These are phyloP conservation scores for Alectura lathami DNA, from an alignment of 2,113 vertebrate genomes.

Conservation along the genomic window DNA sequence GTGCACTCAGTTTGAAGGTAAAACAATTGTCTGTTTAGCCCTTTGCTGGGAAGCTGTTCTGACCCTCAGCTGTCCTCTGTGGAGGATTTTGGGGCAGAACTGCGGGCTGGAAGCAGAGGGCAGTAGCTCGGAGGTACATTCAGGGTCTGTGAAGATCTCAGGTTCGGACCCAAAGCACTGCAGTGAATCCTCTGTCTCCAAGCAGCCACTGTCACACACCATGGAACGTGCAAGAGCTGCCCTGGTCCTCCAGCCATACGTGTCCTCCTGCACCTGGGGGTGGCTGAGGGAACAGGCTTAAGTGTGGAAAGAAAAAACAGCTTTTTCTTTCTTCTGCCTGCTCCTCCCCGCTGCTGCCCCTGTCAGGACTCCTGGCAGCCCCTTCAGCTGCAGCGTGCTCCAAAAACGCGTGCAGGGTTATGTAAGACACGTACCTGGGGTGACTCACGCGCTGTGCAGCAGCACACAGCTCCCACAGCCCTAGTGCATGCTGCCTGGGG, in stretches of 20 bases:
- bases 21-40: neutral
- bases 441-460: constrained; percentile 50
- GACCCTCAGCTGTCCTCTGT: neutral
- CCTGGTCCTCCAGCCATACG: neutral
- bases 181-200: neutral
- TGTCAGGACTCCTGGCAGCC: constrained; percentile 48
- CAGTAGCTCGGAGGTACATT: neutral
- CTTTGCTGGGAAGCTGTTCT: neutral
- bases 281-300: neutral
- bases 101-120: neutral
- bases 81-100: neutral
- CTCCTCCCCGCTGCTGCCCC: constrained; percentile 4
- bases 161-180: neutral
- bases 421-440: constrained; percentile 51
- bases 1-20: neutral
- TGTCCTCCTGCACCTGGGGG: neutral
- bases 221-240: neutral
- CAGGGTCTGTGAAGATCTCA: neutral
- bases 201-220: neutral
- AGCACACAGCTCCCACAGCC: neutral
- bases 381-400: constrained; percentile 29
- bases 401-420: constrained; percentile 33
- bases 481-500: neutral
- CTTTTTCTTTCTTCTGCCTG: neutral
- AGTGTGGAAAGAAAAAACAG: neutral